phyloP scores from a whole-genome alignment of 2,888 invertebrate species.

The Vesta saturnalis region DNA sequence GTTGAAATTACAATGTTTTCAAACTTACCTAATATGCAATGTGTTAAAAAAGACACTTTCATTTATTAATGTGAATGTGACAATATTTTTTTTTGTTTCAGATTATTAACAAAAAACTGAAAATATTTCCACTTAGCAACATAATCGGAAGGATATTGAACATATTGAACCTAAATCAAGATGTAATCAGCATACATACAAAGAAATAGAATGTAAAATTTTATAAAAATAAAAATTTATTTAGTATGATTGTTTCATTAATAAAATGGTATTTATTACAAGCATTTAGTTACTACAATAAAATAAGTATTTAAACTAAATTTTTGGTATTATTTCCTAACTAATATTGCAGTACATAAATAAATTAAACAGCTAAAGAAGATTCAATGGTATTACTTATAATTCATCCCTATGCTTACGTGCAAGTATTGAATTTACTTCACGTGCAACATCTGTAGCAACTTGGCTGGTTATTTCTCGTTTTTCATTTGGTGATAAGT shows the following conservation, averaged over 20 bases:
- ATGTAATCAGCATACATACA: conserved; percentile 31
- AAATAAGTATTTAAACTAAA: conserved; percentile 6
- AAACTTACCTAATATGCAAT: too few species aligned
- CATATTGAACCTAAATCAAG: conserved; percentile 49
- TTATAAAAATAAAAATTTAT: conserved; percentile 12
- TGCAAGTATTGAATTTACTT: conserved; percentile 37
- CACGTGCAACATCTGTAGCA: conserved; percentile 42
- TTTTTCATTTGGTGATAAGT: conserved; percentile 54
- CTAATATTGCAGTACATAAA: neutral
- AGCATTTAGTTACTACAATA: neutral
- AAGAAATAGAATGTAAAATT: conserved; percentile 13
- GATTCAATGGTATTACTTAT: conserved; percentile 18
- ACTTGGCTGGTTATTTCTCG: conserved; percentile 50
- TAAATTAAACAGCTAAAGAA: neutral
- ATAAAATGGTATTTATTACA: neutral
- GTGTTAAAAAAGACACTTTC: too few species aligned
- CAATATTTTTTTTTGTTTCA: conserved; percentile 53
- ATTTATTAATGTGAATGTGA: too few species aligned
- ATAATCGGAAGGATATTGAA: conserved; percentile 58
- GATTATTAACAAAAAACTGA: conserved; percentile 58
- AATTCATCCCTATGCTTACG: conserved; percentile 47
- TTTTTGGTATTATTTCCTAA: conserved; percentile 11
- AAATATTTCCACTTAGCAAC: conserved; percentile 56
- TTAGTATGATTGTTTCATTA: conserved; percentile 1
- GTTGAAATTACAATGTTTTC: too few species aligned